phyloP scores from a whole-genome alignment of 2,888 invertebrate species.

The Agriotes lineatus region DNA sequence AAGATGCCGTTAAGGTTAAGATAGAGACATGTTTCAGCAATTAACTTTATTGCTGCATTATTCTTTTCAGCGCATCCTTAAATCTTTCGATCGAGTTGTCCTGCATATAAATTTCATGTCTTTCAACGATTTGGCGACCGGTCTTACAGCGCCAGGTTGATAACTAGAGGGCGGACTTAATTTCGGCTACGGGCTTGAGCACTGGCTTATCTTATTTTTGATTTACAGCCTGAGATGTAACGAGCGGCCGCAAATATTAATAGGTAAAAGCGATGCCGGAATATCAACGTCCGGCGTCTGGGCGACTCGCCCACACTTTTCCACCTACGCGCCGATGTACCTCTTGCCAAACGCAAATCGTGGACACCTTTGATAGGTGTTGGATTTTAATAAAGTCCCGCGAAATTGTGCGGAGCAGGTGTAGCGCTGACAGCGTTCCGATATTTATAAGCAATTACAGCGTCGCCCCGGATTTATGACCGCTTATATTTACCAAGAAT shows the following conservation, averaged over 20 bases:
- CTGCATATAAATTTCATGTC: slow-evolving; percentile 10
- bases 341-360: slow-evolving; percentile 39
- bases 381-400: slow-evolving; percentile 30
- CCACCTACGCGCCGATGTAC: slow-evolving; percentile 36
- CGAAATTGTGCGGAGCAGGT: slow-evolving; percentile 38
- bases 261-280: slow-evolving; percentile 29
- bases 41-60: neutral
- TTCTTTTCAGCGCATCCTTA: slow-evolving; percentile 6
- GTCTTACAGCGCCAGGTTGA: neutral
- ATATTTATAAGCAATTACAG: slow-evolving; percentile 40
- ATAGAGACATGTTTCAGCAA: too few species aligned
- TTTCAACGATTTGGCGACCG: slow-evolving; percentile 19
- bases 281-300: slow-evolving; percentile 43
- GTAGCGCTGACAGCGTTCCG: slow-evolving; percentile 31
- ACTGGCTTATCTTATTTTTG: slow-evolving; percentile 10
- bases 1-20: too few species aligned
- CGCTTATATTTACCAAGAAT: slow-evolving; percentile 20
- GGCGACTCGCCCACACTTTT: slow-evolving; percentile 32
- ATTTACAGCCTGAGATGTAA: slow-evolving; percentile 14
- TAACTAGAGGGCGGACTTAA: slow-evolving; percentile 8
- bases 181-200: slow-evolving; percentile 7
- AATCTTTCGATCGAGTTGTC: slow-evolving; percentile 7
- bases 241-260: slow-evolving; percentile 10
- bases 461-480: slow-evolving; percentile 20
- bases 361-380: slow-evolving; percentile 36